Evolutionary conservation across 2,113 vertebrate genomes (phyloP).

Genomic region (Siniperca knerii): DNA sequence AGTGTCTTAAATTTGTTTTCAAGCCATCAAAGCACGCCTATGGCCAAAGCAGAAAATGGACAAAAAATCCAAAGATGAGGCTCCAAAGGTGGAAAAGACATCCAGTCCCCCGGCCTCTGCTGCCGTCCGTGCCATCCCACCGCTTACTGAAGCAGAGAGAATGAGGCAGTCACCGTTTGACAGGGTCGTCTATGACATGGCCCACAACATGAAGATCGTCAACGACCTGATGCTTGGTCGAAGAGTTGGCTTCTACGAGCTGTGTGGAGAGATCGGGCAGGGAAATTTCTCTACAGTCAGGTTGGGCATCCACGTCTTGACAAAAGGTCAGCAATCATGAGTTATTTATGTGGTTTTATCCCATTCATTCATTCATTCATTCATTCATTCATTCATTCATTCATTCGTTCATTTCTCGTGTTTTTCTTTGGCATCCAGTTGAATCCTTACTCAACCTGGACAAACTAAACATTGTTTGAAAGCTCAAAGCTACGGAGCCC

Average conservation of each 20-base stretch:
- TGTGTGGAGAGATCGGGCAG: constrained; percentile 83
- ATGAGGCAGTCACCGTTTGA: constrained; percentile 78
- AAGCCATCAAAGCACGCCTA: constrained; percentile 63
- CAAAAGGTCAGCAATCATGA: constrained; percentile 77
- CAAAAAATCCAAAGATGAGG: constrained; percentile 61
- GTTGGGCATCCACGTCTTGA: constrained; percentile 84
- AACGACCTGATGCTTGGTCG: constrained; percentile 80
- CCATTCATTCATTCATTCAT: not conserved
- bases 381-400: not conserved
- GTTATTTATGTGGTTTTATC: not conserved
- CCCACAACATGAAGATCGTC: constrained; percentile 75
- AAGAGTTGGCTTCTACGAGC: constrained; percentile 85
- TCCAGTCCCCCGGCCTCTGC: not conserved
- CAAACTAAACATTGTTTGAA: not conserved
- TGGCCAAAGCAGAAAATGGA: constrained; percentile 71
- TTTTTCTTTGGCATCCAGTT: too few species aligned
- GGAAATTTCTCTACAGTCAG: constrained; percentile 86
- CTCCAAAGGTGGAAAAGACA: constrained; percentile 32
- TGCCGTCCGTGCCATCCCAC: constrained; percentile 25
- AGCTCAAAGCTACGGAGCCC: not conserved
- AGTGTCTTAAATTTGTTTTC: constrained; percentile 5
- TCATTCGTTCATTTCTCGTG: too few species aligned
- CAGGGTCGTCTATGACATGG: constrained; percentile 81
- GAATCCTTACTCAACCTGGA: not conserved
- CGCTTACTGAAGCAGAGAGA: constrained; percentile 65